These are phyloP conservation scores for Eupeodes latifasciatus DNA, from an alignment of 2,888 invertebrate species.

Conservation along the genomic window DNA sequence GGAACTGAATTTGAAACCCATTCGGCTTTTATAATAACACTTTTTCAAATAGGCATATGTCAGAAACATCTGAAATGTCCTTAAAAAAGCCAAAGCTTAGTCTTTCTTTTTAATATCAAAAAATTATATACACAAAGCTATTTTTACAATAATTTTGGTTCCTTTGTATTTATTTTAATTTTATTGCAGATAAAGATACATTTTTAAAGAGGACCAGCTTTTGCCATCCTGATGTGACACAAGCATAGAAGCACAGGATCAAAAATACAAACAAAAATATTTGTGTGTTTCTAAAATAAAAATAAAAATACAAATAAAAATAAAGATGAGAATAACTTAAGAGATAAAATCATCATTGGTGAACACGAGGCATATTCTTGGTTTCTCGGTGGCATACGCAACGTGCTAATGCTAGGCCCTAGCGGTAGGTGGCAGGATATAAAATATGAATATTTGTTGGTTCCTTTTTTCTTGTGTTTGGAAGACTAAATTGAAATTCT, in stretches of 20 bases:
- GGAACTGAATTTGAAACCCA: background rate
- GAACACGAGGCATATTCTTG: slow-evolving; percentile 10
- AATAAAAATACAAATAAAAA: slow-evolving; percentile 23
- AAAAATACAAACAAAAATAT: too few relatives aligned
- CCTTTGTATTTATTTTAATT: slow-evolving; percentile 10
- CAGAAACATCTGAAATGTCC: slow-evolving; percentile 19
- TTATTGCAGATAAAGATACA: slow-evolving; percentile 42
- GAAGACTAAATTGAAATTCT: slow-evolving; percentile 19
- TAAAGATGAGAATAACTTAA: slow-evolving; percentile 26
- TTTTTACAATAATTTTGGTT: slow-evolving; percentile 15
- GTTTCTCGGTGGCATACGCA: background rate
- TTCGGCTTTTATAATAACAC: background rate
- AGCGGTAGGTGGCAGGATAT: background rate
- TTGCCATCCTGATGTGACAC: slow-evolving; percentile 1
- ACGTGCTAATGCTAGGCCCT: background rate
- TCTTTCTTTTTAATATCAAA: background rate
- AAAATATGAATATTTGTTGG: background rate
- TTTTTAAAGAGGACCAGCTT: background rate
- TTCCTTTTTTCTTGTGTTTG: background rate
- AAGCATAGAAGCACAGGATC: background rate
- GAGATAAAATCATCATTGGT: slow-evolving; percentile 27
- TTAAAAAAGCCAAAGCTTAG: background rate
- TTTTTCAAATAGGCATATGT: slow-evolving; percentile 17
- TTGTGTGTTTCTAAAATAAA: background rate
- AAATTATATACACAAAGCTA: background rate